phyloP scores from a whole-genome alignment of 2,113 vertebrate species.

The Regulus satrapa region DNA sequence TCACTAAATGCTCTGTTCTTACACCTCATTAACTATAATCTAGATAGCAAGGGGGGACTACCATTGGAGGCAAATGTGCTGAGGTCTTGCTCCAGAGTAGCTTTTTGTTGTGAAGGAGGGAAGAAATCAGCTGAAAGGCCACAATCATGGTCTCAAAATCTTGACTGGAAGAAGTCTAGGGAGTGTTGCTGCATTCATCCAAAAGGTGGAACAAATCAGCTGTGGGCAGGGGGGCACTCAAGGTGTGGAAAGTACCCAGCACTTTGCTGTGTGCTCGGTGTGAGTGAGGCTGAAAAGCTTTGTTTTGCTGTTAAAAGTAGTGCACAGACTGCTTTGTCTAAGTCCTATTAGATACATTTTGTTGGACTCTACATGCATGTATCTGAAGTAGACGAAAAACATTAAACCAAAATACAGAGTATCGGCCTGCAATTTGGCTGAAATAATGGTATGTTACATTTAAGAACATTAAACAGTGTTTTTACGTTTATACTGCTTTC shows the following conservation, averaged over 20 bases:
- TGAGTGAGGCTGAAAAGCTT: neutral
- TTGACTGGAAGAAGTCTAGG: neutral
- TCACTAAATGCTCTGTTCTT: neutral
- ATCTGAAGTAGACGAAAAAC: neutral
- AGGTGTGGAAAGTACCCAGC: fast-evolving
- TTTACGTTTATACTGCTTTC: neutral
- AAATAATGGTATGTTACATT: neutral
- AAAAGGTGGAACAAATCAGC: neutral
- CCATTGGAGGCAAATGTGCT: neutral
- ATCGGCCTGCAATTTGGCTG: neutral
- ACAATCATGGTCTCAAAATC: neutral
- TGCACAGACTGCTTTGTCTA: neutral
- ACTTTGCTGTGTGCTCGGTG: neutral
- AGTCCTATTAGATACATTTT: neutral
- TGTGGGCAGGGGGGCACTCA: neutral
- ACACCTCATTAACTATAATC: neutral
- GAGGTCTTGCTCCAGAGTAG: no score
- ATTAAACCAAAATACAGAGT: neutral
- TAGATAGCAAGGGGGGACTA: neutral
- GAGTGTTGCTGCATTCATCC: neutral
- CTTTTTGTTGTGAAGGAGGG: neutral
- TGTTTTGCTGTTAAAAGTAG: neutral
- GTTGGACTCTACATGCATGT: fast-evolving
- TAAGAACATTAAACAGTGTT: neutral
- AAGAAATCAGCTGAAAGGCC: neutral